phyloP scores from a whole-genome alignment of 2,797 vertebrate species.

The Vespertilio murinus region DNA sequence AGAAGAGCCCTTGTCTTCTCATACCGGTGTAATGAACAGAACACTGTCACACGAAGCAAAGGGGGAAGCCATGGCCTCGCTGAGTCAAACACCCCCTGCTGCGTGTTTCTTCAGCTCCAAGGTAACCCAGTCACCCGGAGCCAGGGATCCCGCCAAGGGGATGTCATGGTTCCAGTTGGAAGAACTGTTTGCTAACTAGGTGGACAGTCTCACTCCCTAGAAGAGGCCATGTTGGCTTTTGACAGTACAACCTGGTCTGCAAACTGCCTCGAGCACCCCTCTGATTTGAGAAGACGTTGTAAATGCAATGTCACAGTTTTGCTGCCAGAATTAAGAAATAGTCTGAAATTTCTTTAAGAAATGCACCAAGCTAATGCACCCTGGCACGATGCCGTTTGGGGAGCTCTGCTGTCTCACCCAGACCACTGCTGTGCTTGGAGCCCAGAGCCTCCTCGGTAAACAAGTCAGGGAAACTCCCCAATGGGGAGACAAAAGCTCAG shows the following conservation, averaged over 20 bases:
- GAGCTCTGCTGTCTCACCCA: not conserved
- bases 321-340: conserved; percentile 3
- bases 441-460: not conserved
- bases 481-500: not conserved
- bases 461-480: not conserved
- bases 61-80: not conserved
- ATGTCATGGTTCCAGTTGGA: not conserved
- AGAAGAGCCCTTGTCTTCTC: not conserved
- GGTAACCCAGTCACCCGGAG: not conserved
- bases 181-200: not conserved
- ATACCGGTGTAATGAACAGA: not conserved
- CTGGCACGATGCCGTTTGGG: not conserved
- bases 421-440: not conserved
- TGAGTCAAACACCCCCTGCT: not conserved
- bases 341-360: conserved; percentile 24
- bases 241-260: not conserved
- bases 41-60: not conserved
- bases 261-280: not conserved
- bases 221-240: not conserved
- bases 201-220: not conserved
- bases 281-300: not conserved
- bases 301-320: not conserved
- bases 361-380: not conserved
- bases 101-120: not conserved
- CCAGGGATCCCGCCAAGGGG: not conserved